These are phyloP conservation scores for Clusia tigrina DNA, from an alignment of 2,888 invertebrate genomes.

Conservation along the genomic window DNA sequence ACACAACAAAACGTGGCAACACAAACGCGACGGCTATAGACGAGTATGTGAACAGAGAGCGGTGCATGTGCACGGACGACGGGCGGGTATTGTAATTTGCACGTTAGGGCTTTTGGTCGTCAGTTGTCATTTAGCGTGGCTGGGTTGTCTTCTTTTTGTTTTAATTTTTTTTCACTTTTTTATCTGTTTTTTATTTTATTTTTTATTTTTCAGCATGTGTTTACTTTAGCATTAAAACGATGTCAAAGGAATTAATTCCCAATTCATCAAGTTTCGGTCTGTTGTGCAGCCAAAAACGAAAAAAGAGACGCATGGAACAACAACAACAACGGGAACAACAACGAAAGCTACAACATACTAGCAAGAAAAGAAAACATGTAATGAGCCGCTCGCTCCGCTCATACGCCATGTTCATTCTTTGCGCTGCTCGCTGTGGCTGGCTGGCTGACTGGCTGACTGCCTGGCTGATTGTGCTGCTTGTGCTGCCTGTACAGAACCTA, in stretches of 20 bases:
- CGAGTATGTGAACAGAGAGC: not conserved
- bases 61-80: not conserved
- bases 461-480: constrained; percentile 12
- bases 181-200: not conserved
- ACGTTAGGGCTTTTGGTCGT: constrained; percentile 5
- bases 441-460: no score
- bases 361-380: constrained; percentile 56
- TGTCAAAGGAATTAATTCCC: constrained; percentile 63
- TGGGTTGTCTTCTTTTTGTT: not conserved
- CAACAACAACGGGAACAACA: constrained; percentile 22
- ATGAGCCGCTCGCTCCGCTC: constrained; percentile 46
- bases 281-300: constrained; percentile 32
- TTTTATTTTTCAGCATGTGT: not conserved
- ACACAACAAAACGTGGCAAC: constrained; percentile 14
- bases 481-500: constrained; percentile 12
- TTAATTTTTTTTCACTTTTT: not conserved
- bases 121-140: constrained; percentile 1
- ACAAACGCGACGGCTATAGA: constrained; percentile 20
- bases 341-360: constrained; percentile 15
- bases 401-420: constrained; percentile 27
- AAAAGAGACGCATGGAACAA: constrained; percentile 30
- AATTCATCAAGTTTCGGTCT: constrained; percentile 63
- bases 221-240: constrained; percentile 36
- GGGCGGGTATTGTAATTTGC: not conserved
- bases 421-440: constrained; percentile 49